Base-by-base conservation (phyloP, 1,140 invertebrate species). In the Paracyclopina nana region DNA sequence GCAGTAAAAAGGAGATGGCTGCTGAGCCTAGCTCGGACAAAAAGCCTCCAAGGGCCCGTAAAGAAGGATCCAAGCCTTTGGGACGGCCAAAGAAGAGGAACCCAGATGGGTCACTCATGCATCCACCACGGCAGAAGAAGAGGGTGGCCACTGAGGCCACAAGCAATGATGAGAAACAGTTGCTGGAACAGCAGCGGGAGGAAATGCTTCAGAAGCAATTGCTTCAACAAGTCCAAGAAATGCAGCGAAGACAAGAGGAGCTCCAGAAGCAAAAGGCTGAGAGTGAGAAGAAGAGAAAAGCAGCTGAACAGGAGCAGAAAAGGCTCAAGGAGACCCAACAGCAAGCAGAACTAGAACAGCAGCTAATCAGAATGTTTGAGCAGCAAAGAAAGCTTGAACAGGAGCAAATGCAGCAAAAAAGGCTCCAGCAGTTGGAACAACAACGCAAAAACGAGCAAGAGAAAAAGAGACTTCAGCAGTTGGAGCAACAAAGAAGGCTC, bases 61-160 rank as follows among this genome's bases (percentile, higher is more conserved):
- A 20, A n/a, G 34, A 38, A 38, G 34, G 34, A 38, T n/a, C 34
- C 34, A 38, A 38, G 8, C 34, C 34, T 20, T 38, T 38, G 34
- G 34, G 34, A 5, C 34, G 34, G 20, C 34, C 34, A 16, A 38
- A 38, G 34, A 38, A 38, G 34, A n/a, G 34, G 34, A 38, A 38
- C 20, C 34, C 34, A n/a, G 34, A 38, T 20, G 34, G 34, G 20
- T 38, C 34, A n/a, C 20, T 38, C 5, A 20, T 38, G n/a, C 34
- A 38, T 20, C 34, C 34, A 9, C 34, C 34, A 20, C 14, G 20
- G 3, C 14, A 45, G 43, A 27, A 45, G 43, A 22, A 45, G 43
- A 14, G 24, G 24, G 2, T 31, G 24, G n/a, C n/a, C 14, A 22
- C 12, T 24, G 43, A 27, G 11, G 20, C 43, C 12, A 22, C 25